Percentiles rank a stretch among this genome's conserved stretches.
Conservation (phyloP, 2,113 vertebrate species). For the Campylomormyrus tamandua region DNA sequence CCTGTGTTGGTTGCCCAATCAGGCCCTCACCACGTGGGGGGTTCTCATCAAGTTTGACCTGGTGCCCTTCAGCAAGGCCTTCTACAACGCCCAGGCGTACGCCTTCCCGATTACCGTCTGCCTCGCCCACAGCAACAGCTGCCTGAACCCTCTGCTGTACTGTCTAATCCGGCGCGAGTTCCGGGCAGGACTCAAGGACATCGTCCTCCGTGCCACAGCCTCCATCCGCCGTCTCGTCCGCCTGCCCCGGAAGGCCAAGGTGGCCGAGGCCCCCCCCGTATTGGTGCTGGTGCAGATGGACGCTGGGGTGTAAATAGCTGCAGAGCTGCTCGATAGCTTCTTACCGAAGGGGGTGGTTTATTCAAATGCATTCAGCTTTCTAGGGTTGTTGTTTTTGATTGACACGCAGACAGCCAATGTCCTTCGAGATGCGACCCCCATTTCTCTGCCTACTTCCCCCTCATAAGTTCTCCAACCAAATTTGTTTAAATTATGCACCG, state of each 20-base stretch:
- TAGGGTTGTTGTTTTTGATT: conserved; percentile 25
- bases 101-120: conserved; percentile 68
- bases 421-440: conserved; percentile 36
- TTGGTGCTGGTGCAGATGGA: conserved; percentile 62
- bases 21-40: conserved; percentile 68
- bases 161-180: conserved; percentile 67
- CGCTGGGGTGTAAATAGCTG: conserved; percentile 29
- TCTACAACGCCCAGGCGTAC: conserved; percentile 68
- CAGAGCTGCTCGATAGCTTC: not conserved
- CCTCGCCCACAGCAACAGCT: conserved; percentile 72
- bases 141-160: conserved; percentile 72
- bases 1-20: conserved; percentile 75
- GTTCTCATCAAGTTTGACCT: conserved; percentile 71
- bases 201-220: conserved; percentile 54
- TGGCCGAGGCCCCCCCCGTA: conserved; percentile 57
- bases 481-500: not conserved
- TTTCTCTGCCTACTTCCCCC: conserved; percentile 25
- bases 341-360: not conserved
- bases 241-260: conserved; percentile 53
- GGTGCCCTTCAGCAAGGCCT: conserved; percentile 66
- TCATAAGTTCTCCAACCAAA: conserved; percentile 14
- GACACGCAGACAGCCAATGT: conserved; percentile 27
- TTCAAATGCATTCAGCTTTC: not conserved
- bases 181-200: conserved; percentile 59
- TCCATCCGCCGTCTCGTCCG: conserved; percentile 50